These are phyloP conservation scores for Callosobruchus maculatus DNA, from an alignment of 2,888 invertebrate species.

Conservation along the genomic window DNA sequence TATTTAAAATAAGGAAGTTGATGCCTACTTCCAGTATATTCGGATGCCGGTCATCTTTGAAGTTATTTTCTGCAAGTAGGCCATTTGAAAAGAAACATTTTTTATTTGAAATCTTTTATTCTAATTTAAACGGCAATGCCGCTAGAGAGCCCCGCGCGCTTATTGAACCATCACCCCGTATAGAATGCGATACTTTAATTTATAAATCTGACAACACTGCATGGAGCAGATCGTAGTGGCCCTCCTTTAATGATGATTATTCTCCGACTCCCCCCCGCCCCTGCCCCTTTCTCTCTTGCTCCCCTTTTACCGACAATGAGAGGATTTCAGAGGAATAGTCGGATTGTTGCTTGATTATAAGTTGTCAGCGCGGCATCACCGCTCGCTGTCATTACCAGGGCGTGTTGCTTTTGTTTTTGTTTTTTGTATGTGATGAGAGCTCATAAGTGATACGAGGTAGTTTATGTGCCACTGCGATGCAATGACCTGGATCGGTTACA, in stretches of 20 bases:
- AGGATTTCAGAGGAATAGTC: not conserved
- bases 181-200: not conserved
- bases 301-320: not conserved
- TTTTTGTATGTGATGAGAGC: not conserved
- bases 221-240: not conserved
- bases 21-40: too few relatives aligned
- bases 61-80: too few relatives aligned
- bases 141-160: too few relatives aligned
- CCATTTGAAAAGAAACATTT: too few relatives aligned
- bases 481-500: not conserved
- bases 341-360: conserved; percentile 1
- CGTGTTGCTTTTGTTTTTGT: not conserved
- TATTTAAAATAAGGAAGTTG: too few relatives aligned
- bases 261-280: not conserved
- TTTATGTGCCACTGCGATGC: not conserved
- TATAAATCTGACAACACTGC: not conserved
- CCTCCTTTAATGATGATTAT: conserved; percentile 1
- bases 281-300: not conserved
- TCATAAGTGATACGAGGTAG: not conserved
- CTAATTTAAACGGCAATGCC: too few relatives aligned
- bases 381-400: not conserved
- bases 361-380: not conserved
- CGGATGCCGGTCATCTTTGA: too few relatives aligned
- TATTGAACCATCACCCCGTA: too few relatives aligned
- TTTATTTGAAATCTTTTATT: too few relatives aligned